Evolutionary conservation across 2,888 invertebrate genomes (phyloP).

Genomic region (Ashinkailepas kermadecensis): DNA sequence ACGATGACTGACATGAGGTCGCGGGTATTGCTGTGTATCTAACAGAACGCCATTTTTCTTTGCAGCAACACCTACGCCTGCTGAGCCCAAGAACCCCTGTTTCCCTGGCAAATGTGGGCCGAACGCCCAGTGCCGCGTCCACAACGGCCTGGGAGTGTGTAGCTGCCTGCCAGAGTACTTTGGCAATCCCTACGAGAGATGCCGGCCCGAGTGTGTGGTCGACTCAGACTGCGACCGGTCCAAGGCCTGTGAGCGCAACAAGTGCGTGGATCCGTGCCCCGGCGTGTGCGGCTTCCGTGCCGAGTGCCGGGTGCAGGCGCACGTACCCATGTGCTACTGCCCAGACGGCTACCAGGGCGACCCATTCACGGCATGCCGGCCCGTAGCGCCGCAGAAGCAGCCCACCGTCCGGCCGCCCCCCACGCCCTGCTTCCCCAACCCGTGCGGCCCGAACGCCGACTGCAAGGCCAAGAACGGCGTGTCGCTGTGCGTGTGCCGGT

Average conservation of each 20-base stretch:
- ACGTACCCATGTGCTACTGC: conserved; percentile 65
- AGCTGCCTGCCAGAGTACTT: conserved; percentile 65
- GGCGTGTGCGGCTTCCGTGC: conserved; percentile 61
- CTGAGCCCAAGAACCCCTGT: conserved; percentile 27
- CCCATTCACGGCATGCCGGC: conserved; percentile 59
- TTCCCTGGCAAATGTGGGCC: conserved; percentile 53
- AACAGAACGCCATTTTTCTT: not conserved
- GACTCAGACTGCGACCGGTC: conserved; percentile 68
- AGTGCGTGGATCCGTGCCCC: conserved; percentile 62
- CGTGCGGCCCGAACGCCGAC: conserved; percentile 72
- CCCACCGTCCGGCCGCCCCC: not conserved
- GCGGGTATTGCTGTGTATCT: too few species aligned
- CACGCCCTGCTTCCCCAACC: conserved; percentile 37
- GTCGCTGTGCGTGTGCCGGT: conserved; percentile 67
- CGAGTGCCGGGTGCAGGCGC: conserved; percentile 55
- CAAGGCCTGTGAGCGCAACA: conserved; percentile 66
- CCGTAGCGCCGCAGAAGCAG: not conserved
- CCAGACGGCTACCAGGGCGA: conserved; percentile 67
- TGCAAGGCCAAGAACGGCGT: conserved; percentile 45
- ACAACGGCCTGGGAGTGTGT: conserved; percentile 61
- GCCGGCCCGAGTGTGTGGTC: conserved; percentile 74
- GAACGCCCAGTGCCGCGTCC: conserved; percentile 76
- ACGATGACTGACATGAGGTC: too few species aligned
- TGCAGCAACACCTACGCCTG: not conserved
- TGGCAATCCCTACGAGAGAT: conserved; percentile 66